A percentile compares a stretch with the other conserved stretches of the same genome.
phyloP scores from a whole-genome alignment of 2,113 vertebrate species.

The Microtus ochrogaster region DNA sequence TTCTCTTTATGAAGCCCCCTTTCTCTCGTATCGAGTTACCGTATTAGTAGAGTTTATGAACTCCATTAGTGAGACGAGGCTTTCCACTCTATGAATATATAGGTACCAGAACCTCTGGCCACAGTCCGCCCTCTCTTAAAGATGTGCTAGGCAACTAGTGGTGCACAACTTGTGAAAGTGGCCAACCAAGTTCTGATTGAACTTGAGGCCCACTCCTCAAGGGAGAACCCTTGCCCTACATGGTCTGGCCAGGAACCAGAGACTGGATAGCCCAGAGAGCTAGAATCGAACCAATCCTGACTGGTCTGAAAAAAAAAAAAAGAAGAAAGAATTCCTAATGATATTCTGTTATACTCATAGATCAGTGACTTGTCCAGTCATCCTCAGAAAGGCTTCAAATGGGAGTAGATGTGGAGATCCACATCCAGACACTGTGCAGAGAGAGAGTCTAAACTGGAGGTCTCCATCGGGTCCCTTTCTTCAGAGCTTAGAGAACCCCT shows the following conservation, averaged over 20 bases:
- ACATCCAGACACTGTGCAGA: neutral
- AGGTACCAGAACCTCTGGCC: neutral
- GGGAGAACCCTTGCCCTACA: too few species aligned
- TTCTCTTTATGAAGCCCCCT: neutral
- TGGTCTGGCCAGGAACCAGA: neutral
- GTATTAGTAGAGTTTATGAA: constrained; percentile 6
- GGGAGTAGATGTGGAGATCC: neutral
- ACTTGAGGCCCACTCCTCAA: too few species aligned
- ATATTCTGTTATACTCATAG: neutral
- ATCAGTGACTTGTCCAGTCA: neutral
- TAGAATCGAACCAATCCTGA: neutral
- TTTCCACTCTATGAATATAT: neutral
- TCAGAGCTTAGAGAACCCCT: neutral
- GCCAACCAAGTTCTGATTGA: neutral
- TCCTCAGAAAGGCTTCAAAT: neutral
- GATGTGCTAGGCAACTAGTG: neutral
- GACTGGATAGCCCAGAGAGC: neutral
- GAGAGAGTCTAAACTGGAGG: neutral
- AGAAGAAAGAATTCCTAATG: neutral
- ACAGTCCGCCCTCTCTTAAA: neutral
- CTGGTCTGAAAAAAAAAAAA: neutral
- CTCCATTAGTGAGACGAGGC: neutral
- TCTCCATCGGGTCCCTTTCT: neutral
- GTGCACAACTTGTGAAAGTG: neutral
- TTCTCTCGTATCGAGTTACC: constrained; percentile 26